phyloP scores from a whole-genome alignment of 2,888 invertebrate species.

The Chromoteleia sp. region DNA sequence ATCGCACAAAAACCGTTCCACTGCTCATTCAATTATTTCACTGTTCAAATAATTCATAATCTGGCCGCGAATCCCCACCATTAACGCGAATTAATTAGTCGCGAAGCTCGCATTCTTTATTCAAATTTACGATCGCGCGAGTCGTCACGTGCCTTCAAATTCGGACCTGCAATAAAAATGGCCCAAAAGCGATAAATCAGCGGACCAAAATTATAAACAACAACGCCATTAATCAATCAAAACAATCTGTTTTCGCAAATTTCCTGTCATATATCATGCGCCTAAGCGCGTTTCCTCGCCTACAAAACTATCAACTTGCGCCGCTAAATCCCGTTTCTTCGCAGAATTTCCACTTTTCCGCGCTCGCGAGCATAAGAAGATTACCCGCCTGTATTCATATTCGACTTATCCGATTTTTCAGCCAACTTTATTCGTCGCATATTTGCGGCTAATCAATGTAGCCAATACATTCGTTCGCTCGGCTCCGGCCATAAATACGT shows the following conservation, averaged over 20 bases:
- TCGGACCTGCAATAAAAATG: constrained; percentile 28
- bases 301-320: constrained; percentile 49
- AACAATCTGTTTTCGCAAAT: constrained; percentile 45
- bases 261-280: constrained; percentile 31
- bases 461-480: constrained; percentile 28
- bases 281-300: not conserved
- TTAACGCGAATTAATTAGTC: constrained; percentile 13
- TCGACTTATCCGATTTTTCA: constrained; percentile 36
- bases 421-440: constrained; percentile 43
- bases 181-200: constrained; percentile 25
- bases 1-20: no score
- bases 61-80: not conserved
- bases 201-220: constrained; percentile 36
- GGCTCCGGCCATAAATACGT: constrained; percentile 16
- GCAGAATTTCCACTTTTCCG: constrained; percentile 33
- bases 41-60: not conserved
- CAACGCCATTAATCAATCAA: constrained; percentile 31
- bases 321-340: constrained; percentile 34
- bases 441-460: constrained; percentile 55
- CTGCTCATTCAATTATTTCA: not conserved
- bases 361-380: constrained; percentile 31
- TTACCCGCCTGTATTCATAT: constrained; percentile 44
- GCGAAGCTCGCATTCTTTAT: constrained; percentile 3
- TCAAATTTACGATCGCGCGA: constrained; percentile 13
- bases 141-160: constrained; percentile 10